phyloP scores from a whole-genome alignment of 2,113 vertebrate genomes.

The Atlantisia rogersi region DNA sequence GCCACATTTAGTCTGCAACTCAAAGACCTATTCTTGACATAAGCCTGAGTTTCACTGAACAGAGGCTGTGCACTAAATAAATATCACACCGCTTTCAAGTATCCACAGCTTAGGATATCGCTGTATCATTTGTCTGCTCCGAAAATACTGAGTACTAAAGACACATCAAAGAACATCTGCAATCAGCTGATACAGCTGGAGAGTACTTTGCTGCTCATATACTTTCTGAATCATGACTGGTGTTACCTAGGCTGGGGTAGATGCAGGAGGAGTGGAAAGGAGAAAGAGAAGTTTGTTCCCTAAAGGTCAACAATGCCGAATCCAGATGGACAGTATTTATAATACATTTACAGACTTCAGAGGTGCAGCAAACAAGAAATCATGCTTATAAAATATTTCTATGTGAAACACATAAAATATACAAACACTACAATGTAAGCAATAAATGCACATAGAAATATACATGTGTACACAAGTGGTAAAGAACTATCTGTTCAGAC shows the following conservation, averaged over 20 bases:
- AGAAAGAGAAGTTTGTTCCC: not conserved
- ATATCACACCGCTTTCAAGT: not conserved
- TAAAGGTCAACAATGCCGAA: not conserved
- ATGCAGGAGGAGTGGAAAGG: not conserved
- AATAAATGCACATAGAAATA: not conserved
- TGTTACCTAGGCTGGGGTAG: not conserved
- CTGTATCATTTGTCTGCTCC: not conserved
- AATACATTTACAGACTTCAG: not conserved
- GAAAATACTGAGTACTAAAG: not conserved
- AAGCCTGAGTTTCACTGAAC: not conserved
- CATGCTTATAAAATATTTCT: not conserved
- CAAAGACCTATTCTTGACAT: not conserved
- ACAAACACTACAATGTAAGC: not conserved
- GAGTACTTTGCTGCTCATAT: not conserved
- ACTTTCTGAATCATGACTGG: not conserved
- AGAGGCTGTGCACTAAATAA: not conserved
- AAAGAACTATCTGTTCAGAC: not conserved
- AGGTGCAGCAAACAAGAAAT: not conserved
- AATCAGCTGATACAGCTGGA: not conserved
- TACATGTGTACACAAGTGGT: accelerated
- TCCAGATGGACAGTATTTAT: not conserved
- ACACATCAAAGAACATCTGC: not conserved
- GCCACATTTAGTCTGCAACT: not conserved
- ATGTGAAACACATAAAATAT: not conserved
- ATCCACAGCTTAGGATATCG: not conserved